Evolutionary conservation across 2,888 invertebrate genomes (phyloP).

Genomic region (Pterobdella sp.): DNA sequence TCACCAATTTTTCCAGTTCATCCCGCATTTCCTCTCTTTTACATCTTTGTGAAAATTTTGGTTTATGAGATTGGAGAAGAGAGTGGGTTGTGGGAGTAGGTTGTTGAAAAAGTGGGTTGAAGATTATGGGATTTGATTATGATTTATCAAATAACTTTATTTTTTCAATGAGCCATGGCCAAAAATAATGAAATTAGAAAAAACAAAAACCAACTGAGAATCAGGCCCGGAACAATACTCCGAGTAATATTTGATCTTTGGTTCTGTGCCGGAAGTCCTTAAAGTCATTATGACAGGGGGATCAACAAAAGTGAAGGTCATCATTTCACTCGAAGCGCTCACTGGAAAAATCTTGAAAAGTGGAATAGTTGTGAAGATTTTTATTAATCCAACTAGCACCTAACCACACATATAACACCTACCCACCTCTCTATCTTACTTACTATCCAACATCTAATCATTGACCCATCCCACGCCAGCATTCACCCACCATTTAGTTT

Average conservation of each 20-base stretch:
- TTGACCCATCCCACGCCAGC: no score
- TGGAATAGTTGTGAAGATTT: not conserved
- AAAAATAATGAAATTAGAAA: not conserved
- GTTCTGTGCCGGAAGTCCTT: conserved; percentile 94
- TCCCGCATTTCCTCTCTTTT: not conserved
- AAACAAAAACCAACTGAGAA: conserved; percentile 41
- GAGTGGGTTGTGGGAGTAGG: not conserved
- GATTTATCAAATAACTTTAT: not conserved
- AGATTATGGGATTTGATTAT: not conserved
- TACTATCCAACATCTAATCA: no score
- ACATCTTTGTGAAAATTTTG: not conserved
- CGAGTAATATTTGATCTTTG: conserved; percentile 96
- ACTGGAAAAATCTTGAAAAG: conserved; percentile 53
- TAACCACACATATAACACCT: not conserved
- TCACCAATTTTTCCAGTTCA: conserved; percentile 16
- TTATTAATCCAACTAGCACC: not conserved
- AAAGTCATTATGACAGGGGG: conserved; percentile 79
- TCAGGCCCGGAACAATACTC: conserved; percentile 53
- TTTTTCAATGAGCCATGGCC: not conserved
- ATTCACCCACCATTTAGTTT: no score
- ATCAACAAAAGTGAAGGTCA: conserved; percentile 74
- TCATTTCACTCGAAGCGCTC: conserved; percentile 68
- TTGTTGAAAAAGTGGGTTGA: not conserved
- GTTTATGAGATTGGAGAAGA: not conserved
- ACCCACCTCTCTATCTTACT: no score